phyloP scores from a whole-genome alignment of 2,113 vertebrate genomes.

The Erpornis zantholeuca region DNA sequence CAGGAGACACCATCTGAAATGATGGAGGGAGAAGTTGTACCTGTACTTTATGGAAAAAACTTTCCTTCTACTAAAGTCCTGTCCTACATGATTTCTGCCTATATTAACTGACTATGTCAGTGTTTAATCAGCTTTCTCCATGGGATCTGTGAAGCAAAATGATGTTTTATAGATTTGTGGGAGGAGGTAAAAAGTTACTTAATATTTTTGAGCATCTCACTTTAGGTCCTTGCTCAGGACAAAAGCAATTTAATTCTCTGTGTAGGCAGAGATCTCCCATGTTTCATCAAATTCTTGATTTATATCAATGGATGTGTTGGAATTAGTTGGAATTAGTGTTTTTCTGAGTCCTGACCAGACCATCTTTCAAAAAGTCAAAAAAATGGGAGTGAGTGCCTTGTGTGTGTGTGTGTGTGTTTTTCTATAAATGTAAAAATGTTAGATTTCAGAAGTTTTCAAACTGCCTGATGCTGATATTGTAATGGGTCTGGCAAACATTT shows the following conservation, averaged over 20 bases:
- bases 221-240: background rate
- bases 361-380: background rate
- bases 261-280: background rate
- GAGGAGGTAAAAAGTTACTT: background rate
- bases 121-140: background rate
- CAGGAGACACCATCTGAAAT: background rate
- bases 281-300: background rate
- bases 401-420: background rate
- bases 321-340: background rate
- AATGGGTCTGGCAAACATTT: background rate
- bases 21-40: background rate
- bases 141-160: background rate
- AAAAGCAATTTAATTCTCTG: background rate
- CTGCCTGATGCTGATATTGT: background rate
- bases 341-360: background rate
- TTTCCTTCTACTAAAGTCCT: background rate
- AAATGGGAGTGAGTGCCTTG: background rate
- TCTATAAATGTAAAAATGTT: background rate
- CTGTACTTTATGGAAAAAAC: background rate
- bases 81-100: background rate
- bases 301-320: background rate
- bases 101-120: background rate
- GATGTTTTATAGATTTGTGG: background rate
- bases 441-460: background rate
- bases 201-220: background rate